Conservation (phyloP, 2,797 vertebrate genomes). For the Melanotaenia maccullochi region DNA sequence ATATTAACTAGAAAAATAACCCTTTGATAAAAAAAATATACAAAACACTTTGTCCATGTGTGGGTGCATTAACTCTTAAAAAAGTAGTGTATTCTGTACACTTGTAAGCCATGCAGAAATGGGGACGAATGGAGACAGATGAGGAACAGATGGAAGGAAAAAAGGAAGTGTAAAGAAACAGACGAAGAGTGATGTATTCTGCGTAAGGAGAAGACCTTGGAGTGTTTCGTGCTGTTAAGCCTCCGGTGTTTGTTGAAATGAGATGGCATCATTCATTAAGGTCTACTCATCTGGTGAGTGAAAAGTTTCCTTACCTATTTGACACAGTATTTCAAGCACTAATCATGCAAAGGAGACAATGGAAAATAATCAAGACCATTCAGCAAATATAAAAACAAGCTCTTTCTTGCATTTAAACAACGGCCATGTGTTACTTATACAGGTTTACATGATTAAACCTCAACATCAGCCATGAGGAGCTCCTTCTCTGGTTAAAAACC, state of each 20-base stretch:
- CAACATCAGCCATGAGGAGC: conserved; percentile 9
- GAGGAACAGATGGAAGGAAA: conserved; percentile 37
- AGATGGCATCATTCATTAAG: conserved; percentile 3
- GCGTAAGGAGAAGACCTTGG: conserved; percentile 18
- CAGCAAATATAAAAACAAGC: conserved; percentile 12
- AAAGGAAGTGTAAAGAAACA: conserved; percentile 24
- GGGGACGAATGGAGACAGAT: conserved; percentile 40
- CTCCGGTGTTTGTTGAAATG: conserved; percentile 2
- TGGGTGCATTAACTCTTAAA: not conserved
- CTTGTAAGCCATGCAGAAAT: conserved; percentile 71
- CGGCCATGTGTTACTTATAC: not conserved
- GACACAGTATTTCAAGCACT: not conserved
- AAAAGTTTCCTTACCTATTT: conserved; percentile 1
- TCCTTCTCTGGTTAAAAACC: conserved; percentile 24
- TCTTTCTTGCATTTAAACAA: conserved; percentile 12
- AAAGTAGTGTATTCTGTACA: conserved; percentile 27
- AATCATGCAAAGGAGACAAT: conserved; percentile 9
- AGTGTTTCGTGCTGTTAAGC: conserved; percentile 1
- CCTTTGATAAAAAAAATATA: not conserved
- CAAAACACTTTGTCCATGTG: not conserved
- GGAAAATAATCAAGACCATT: not conserved
- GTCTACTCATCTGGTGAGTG: not conserved
- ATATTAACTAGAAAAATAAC: not conserved
- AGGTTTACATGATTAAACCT: conserved; percentile 16
- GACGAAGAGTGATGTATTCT: conserved; percentile 33